These are phyloP conservation scores for Geodia barretti DNA, from an alignment of 37 sponge, comb jelly and placozoan species.

Conservation along the genomic window DNA sequence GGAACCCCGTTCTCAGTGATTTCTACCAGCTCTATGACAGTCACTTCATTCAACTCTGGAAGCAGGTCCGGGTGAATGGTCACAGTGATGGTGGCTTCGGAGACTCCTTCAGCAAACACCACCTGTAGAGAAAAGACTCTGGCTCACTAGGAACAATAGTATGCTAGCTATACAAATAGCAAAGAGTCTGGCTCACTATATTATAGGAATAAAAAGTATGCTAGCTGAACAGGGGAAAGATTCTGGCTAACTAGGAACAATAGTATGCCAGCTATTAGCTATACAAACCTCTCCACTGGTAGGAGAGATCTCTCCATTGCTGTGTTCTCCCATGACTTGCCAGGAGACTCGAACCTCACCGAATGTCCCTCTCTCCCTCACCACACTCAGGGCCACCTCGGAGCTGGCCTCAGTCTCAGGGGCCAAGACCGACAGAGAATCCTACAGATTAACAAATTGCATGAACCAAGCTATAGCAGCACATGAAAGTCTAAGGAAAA, in stretches of 20 bases:
- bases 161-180: background rate
- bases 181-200: no score
- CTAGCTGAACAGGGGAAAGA: background rate
- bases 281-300: conserved; percentile 43
- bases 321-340: conserved; percentile 57
- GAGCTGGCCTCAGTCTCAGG: conserved; percentile 12
- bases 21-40: conserved; percentile 47
- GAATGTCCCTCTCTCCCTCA: conserved; percentile 59
- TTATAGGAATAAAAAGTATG: background rate
- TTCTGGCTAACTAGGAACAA: background rate
- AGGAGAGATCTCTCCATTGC: conserved; percentile 60
- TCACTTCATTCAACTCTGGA: conserved; percentile 78
- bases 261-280: background rate
- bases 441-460: conserved; percentile 12
- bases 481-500: background rate
- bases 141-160: background rate
- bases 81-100: conserved; percentile 48
- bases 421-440: conserved; percentile 39
- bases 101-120: conserved; percentile 46
- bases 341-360: conserved; percentile 69
- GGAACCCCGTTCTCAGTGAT: conserved; percentile 71
- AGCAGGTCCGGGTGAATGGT: conserved; percentile 48
- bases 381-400: conserved; percentile 51
- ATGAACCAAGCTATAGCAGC: background rate
- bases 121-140: conserved; percentile 19